Percentiles rank a stretch among this genome's conserved stretches.
Conservation (phyloP, 2,113 vertebrate species). For the Ptilonorhynchus violaceus region DNA sequence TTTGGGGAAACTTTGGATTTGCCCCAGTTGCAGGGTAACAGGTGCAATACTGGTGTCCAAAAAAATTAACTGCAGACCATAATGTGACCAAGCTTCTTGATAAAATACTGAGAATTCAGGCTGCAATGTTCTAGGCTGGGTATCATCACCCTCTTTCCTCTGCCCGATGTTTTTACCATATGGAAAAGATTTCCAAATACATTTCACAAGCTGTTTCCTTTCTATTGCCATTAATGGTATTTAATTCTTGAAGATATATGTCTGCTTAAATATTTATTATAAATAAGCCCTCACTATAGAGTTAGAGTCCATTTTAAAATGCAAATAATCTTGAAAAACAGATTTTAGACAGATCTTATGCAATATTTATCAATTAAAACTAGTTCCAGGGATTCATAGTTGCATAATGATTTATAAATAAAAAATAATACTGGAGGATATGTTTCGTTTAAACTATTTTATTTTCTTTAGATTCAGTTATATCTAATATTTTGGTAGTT, state of each 20-base stretch:
- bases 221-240: not conserved
- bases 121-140: not conserved
- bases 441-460: conserved; percentile 17
- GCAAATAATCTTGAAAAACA: not conserved
- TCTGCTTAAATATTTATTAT: conserved; percentile 34
- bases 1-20: not conserved
- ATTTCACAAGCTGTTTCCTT: not conserved
- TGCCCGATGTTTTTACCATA: not conserved
- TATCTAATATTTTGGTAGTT: conserved; percentile 39
- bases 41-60: not conserved
- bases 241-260: conserved; percentile 21
- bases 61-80: not conserved
- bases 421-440: conserved; percentile 23
- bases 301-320: conserved; percentile 23
- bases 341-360: conserved; percentile 5
- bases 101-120: not conserved
- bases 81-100: not conserved
- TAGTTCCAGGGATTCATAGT: conserved; percentile 15
- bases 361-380: conserved; percentile 52
- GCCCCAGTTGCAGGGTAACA: not conserved
- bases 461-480: not conserved
- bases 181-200: not conserved
- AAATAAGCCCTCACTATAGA: not conserved
- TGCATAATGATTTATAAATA: conserved; percentile 54
- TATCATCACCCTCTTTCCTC: not conserved